Base-by-base conservation (phyloP, 1,140 invertebrate genomes). In the Apis florea region DNA sequence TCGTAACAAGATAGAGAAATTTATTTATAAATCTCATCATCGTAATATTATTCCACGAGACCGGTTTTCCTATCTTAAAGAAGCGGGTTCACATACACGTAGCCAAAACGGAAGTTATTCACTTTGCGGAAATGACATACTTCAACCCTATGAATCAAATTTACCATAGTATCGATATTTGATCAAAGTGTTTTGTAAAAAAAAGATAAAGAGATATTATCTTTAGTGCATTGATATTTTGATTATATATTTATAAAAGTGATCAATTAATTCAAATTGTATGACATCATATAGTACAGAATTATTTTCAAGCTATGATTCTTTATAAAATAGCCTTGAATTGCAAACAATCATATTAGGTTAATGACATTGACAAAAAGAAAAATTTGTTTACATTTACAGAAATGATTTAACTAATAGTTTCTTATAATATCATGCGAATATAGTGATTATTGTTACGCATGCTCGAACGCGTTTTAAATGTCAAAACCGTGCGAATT, bases 1-100 rank as follows among this genome's bases (percentile, higher is more conserved):
- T 82, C 77, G 83, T 89, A 80, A 92, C 76, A 87, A 93, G 87
- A 90, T 66, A 90, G 79, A 92, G 81, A 92, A 91, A 92, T 90
- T 87, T 89, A 75, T 85, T 81, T 58, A 82, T 75, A 21, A 91
- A 82, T 80, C 87, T 90, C 93, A 94, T 94, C 64, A 53, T 69
- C 1, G 17, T 54, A 19, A 64, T 24, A 53, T 9, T 11, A 15
- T 17, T 11, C 85, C 73, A 86, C 82, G 83, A 83, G 26, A 78
- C 72, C 71, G 79, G 79, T 67, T 40, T 11, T 9, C 17, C 9
- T 75, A 59, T 75, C n/a, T 75, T n/a, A 31, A 63, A 51, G 15
- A 31, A 26, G 47, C n/a, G 21, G 70, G 10, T 49, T 19, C 77
- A 63, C 49, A 21, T 51, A 74, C 79, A 80, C 79, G 71, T 80